phyloP scores from a whole-genome alignment of 2,888 invertebrate species.

The Meiosimyza platycephala region DNA sequence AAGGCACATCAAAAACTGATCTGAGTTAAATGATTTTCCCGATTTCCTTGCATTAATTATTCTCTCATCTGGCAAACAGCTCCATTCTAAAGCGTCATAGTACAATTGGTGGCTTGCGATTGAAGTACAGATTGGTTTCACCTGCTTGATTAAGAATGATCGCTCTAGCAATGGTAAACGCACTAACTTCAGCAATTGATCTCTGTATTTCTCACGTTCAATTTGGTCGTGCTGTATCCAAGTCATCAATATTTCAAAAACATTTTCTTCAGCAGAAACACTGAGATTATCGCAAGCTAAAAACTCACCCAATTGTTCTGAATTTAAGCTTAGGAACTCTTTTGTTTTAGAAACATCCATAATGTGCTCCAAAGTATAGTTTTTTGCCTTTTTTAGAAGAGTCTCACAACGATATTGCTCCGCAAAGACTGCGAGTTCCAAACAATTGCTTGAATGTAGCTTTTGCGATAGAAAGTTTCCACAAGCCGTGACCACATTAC shows the following conservation, averaged over 20 bases:
- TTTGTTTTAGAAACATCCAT: conserved; percentile 76
- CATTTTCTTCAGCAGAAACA: conserved; percentile 89
- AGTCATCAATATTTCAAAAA: conserved; percentile 87
- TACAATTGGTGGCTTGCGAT: conserved; percentile 85
- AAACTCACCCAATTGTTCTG: conserved; percentile 83
- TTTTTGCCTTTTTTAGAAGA: conserved; percentile 83
- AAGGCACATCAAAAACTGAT: neutral
- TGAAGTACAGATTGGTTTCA: conserved; percentile 76
- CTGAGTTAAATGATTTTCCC: conserved; percentile 89
- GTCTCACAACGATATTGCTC: conserved; percentile 75
- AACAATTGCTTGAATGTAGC: too few relatives aligned
- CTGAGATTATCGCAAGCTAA: conserved; percentile 91
- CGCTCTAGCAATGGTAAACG: conserved; percentile 88
- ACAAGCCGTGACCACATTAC: conserved; percentile 88
- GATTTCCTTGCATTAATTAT: too few relatives aligned
- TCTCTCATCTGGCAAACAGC: conserved; percentile 68
- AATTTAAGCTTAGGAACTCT: conserved; percentile 69
- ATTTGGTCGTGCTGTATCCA: conserved; percentile 87
- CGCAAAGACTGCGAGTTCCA: too few relatives aligned
- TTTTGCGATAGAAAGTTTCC: conserved; percentile 87
- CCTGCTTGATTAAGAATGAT: conserved; percentile 90
- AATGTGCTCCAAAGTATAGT: conserved; percentile 85
- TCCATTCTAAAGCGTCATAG: conserved; percentile 95
- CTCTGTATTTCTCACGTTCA: conserved; percentile 76
- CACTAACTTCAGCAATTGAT: conserved; percentile 79